phyloP scores from a whole-genome alignment of 2,797 vertebrate species.

The Vireo griseus region DNA sequence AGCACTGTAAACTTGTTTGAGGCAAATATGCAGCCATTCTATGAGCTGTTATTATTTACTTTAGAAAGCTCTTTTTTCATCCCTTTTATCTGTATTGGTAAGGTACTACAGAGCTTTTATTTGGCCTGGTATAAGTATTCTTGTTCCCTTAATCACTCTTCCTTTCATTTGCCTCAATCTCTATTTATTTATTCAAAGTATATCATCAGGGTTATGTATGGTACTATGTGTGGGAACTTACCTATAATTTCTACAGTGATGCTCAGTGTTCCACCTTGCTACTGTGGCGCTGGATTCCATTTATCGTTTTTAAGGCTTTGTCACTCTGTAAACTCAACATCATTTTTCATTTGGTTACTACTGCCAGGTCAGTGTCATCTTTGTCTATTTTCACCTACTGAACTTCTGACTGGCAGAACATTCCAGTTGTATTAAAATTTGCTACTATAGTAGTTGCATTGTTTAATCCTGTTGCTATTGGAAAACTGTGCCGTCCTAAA shows the following conservation, averaged over 20 bases:
- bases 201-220: background rate
- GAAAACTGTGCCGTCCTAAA: background rate
- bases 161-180: background rate
- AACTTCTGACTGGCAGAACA: background rate
- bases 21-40: background rate
- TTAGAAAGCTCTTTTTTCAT: background rate
- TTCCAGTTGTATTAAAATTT: background rate
- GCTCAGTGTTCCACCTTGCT: background rate
- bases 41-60: background rate
- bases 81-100: background rate
- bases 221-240: background rate
- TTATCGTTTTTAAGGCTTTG: background rate
- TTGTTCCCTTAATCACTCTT: background rate
- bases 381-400: background rate
- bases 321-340: background rate
- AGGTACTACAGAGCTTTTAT: background rate
- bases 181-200: background rate
- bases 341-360: background rate
- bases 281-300: background rate
- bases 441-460: background rate
- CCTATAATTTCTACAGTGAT: background rate
- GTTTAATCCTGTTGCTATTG: background rate
- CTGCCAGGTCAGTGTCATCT: background rate
- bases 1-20: background rate
- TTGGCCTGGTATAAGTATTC: fast-evolving